These are phyloP conservation scores for Polypedilum pembai DNA, from an alignment of 1,140 invertebrate genomes.

Conservation along the genomic window DNA sequence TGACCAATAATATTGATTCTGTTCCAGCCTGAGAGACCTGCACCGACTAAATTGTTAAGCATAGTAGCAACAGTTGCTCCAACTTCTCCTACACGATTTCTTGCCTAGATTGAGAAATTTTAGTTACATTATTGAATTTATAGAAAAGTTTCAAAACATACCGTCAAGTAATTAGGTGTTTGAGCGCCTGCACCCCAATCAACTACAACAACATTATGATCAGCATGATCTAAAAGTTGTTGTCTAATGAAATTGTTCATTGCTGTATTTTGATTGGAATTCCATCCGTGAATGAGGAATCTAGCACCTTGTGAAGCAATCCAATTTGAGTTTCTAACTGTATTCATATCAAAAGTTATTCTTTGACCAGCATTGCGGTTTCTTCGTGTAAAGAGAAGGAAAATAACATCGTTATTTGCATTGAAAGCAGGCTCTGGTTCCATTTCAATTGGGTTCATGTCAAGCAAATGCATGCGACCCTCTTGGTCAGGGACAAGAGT, in stretches of 20 bases:
- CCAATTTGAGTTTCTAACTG: conserved; percentile 10
- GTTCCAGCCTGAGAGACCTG: not conserved
- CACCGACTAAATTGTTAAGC: not conserved
- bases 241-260: not conserved
- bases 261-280: not conserved
- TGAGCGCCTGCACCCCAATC: conserved; percentile 20
- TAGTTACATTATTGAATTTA: too few species aligned
- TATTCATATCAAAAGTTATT: not conserved
- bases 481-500: not conserved
- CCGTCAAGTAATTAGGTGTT: not conserved
- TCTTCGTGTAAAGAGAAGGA: not conserved
- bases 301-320: conserved; percentile 11
- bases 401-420: not conserved
- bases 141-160: not conserved
- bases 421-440: not conserved
- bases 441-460: not conserved
- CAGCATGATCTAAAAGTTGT: not conserved
- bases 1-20: not conserved
- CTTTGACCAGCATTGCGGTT: not conserved
- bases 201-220: conserved; percentile 9
- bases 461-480: not conserved
- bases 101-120: not conserved
- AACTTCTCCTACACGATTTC: not conserved
- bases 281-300: conserved; percentile 22
- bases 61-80: not conserved